phyloP scores from a whole-genome alignment of 1,140 invertebrate species.

The Panagrolaimus sp. region DNA sequence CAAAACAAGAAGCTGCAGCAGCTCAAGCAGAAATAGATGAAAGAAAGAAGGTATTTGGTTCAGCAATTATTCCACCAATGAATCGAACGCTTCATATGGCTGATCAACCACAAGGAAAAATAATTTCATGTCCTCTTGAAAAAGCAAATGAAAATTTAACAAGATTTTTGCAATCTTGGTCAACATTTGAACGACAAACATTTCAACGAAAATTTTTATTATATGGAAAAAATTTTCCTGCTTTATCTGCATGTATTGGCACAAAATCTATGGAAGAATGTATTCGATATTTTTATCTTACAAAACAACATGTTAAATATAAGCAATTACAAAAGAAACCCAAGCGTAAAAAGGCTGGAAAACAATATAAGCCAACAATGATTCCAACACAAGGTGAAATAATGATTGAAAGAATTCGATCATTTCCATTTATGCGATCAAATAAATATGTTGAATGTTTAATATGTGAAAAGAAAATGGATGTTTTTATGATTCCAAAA shows the following conservation, averaged over 20 bases:
- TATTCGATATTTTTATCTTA: conserved; percentile 8
- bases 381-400: conserved; percentile 7
- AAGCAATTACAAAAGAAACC: neutral
- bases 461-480: neutral
- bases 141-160: neutral
- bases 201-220: neutral
- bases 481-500: neutral
- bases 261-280: neutral
- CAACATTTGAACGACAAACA: neutral
- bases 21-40: neutral
- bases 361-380: neutral
- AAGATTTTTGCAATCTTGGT: neutral
- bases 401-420: neutral
- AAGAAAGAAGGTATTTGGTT: conserved; percentile 2
- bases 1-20: neutral
- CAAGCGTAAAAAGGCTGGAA: neutral
- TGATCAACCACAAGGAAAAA: neutral
- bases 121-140: neutral
- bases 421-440: neutral
- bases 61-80: neutral
- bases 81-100: neutral
- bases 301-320: conserved; percentile 10
- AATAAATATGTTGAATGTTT: conserved; percentile 8
- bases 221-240: neutral
- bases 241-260: neutral